Conservation (phyloP, 2,797 vertebrate genomes). For the Ctenosaura bakeri region DNA sequence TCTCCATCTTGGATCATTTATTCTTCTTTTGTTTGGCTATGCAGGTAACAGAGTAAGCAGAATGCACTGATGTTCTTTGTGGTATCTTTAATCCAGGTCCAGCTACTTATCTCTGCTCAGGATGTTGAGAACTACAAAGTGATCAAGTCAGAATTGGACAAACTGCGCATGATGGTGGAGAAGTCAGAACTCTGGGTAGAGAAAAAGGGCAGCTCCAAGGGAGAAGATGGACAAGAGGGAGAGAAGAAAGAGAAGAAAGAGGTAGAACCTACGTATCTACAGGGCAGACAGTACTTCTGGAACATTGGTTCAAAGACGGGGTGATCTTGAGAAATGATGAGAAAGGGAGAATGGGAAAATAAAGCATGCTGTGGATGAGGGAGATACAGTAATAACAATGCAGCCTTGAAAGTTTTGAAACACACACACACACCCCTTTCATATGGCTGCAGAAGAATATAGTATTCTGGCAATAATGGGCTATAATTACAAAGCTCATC, state of each 20-base stretch:
- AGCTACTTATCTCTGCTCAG: constrained; percentile 94
- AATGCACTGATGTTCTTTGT: neutral
- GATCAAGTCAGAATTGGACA: constrained; percentile 94
- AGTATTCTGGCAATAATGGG: neutral
- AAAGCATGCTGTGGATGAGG: no score
- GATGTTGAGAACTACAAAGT: constrained; percentile 98
- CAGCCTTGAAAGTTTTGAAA: neutral
- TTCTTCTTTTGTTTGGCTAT: neutral
- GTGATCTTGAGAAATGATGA: neutral
- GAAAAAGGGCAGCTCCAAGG: constrained; percentile 88
- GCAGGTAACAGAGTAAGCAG: neutral
- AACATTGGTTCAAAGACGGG: neutral
- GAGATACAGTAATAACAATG: neutral
- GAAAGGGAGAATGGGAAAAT: neutral
- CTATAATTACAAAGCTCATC: neutral
- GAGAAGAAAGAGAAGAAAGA: constrained; percentile 90
- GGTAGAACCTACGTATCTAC: constrained; percentile 68
- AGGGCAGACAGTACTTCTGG: neutral
- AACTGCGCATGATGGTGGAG: constrained; percentile 94
- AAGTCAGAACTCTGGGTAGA: constrained; percentile 98
- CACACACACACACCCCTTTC: neutral
- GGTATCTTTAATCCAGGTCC: constrained; percentile 83
- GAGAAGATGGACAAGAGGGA: constrained; percentile 81
- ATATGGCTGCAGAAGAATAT: neutral
- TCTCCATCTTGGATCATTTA: neutral